Percentiles rank a stretch among this genome's conserved stretches.
Conservation (phyloP, 2,888 invertebrate species). For the Vanessa cardui region DNA sequence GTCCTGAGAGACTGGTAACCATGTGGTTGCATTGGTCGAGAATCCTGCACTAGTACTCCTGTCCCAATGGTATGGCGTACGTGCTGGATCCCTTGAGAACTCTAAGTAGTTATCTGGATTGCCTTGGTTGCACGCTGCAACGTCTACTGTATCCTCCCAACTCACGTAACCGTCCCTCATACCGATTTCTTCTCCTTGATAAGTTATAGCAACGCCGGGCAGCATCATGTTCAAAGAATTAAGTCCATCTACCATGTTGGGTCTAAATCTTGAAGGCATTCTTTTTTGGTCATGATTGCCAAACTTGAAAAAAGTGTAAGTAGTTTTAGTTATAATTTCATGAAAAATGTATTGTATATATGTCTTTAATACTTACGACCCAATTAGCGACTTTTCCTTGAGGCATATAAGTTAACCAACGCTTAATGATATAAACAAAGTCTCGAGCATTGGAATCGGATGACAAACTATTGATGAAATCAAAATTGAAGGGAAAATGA, state of each 20-base stretch:
- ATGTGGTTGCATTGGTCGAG: constrained; percentile 79
- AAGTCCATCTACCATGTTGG: constrained; percentile 85
- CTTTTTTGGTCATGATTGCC: constrained; percentile 88
- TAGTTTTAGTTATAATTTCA: not conserved
- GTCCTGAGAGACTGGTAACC: constrained; percentile 87
- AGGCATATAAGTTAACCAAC: constrained; percentile 85
- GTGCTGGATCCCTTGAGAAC: constrained; percentile 83
- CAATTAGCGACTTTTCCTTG: constrained; percentile 83
- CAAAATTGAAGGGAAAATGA: constrained; percentile 87
- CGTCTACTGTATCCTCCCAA: constrained; percentile 83
- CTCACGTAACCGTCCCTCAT: constrained; percentile 84
- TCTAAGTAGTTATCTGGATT: constrained; percentile 75
- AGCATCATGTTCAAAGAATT: constrained; percentile 87
- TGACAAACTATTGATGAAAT: constrained; percentile 79
- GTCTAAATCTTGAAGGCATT: constrained; percentile 84
- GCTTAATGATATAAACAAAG: constrained; percentile 75
- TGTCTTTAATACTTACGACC: constrained; percentile 77
- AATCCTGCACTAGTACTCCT: constrained; percentile 83
- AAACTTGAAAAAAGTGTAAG: constrained; percentile 64
- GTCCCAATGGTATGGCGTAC: constrained; percentile 87
- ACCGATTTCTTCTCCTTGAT: constrained; percentile 92
- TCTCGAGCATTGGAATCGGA: constrained; percentile 71
- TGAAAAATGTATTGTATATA: not conserved
- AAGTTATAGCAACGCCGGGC: constrained; percentile 89
- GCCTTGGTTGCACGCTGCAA: constrained; percentile 81